These are phyloP conservation scores for Stichopus chloronotus DNA, from an alignment of 35 echinoderm and acorn worm species.

Conservation along the genomic window DNA sequence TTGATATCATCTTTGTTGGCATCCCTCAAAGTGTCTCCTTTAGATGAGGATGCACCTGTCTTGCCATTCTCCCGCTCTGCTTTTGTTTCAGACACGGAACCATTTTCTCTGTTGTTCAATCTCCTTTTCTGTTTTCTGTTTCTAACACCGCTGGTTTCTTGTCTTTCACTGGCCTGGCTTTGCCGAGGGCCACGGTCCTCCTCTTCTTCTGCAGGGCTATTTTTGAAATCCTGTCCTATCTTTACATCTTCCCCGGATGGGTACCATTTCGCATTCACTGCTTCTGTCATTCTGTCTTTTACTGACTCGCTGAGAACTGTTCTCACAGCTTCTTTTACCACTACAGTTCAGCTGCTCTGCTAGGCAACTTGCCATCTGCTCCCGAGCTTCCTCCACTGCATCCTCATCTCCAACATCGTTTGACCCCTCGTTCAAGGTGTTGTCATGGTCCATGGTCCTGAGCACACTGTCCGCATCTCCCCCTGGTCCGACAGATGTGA, in stretches of 20 bases:
- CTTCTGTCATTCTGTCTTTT: constrained; percentile 85
- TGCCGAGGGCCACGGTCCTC: not conserved
- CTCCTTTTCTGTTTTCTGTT: constrained; percentile 18
- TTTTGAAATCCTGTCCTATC: not conserved
- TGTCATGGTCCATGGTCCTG: constrained; percentile 14
- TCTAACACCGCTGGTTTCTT: not conserved
- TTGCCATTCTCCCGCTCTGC: not conserved
- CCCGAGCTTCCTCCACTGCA: constrained; percentile 49
- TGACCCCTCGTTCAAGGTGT: not conserved
- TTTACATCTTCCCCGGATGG: not conserved
- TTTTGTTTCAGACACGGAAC: not conserved
- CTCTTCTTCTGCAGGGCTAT: not conserved
- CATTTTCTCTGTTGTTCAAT: not conserved
- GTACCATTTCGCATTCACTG: constrained; percentile 83
- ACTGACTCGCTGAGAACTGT: constrained; percentile 69
- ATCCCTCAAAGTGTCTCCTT: constrained; percentile 43
- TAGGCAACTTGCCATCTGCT: constrained; percentile 67
- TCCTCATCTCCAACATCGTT: constrained; percentile 25
- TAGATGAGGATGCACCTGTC: not conserved
- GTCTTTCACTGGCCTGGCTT: not conserved
- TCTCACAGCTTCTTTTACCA: constrained; percentile 80
- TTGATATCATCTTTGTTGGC: constrained; percentile 49
- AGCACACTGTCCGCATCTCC: constrained; percentile 49
- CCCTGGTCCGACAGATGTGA: not conserved
- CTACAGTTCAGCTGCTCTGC: constrained; percentile 47